Conservation (phyloP, 2,888 invertebrate genomes). For the Dicranocentrus wangi region DNA sequence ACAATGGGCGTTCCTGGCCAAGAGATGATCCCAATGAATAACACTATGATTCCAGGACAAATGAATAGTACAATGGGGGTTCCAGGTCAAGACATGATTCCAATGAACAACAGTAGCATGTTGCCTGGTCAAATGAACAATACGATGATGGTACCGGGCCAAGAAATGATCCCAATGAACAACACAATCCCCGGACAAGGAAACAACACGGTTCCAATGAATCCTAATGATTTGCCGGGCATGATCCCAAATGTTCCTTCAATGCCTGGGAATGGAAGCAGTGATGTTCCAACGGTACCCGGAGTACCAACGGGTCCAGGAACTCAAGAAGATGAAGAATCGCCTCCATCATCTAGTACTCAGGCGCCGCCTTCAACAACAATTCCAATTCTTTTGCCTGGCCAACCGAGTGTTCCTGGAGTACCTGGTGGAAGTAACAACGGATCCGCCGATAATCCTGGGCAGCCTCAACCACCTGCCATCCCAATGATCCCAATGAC, state of each 20-base stretch:
- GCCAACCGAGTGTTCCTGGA: not conserved
- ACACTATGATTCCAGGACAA: slow-evolving; percentile 32
- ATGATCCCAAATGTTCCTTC: slow-evolving; percentile 19
- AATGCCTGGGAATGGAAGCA: slow-evolving; percentile 29
- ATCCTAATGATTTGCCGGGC: slow-evolving; percentile 18
- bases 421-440: not conserved
- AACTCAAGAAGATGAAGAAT: slow-evolving; percentile 20
- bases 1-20: slow-evolving; percentile 30
- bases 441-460: slow-evolving; percentile 1
- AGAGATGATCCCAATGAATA: slow-evolving; percentile 10
- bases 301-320: slow-evolving; percentile 30
- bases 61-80: slow-evolving; percentile 33
- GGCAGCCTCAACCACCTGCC: too few species aligned
- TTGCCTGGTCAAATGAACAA: slow-evolving; percentile 25
- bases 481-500: too few species aligned
- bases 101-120: not conserved
- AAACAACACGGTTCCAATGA: slow-evolving; percentile 32
- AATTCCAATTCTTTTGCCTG: slow-evolving; percentile 44
- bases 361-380: slow-evolving; percentile 19
- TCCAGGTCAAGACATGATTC: slow-evolving; percentile 33
- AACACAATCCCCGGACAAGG: slow-evolving; percentile 26
- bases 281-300: slow-evolving; percentile 19
- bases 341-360: not conserved
- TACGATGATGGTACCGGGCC: slow-evolving; percentile 40
- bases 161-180: slow-evolving; percentile 25